phyloP scores from a whole-genome alignment of 2,113 vertebrate species.

The Calidris pugnax region DNA sequence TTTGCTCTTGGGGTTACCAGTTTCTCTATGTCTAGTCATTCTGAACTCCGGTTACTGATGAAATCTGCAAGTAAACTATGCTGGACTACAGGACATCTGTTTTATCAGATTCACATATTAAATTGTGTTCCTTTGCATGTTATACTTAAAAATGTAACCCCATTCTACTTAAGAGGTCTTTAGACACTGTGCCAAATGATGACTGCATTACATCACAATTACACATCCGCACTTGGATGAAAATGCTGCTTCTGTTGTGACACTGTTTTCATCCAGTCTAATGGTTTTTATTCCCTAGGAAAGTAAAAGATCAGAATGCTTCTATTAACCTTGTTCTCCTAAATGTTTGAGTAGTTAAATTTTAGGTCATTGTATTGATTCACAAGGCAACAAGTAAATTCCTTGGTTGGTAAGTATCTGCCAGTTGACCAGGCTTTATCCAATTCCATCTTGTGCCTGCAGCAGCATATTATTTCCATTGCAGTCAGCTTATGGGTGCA shows the following conservation, averaged over 20 bases:
- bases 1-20: not conserved
- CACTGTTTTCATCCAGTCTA: conserved; percentile 10
- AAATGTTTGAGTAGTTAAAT: conserved; percentile 49
- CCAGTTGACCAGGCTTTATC: conserved; percentile 46
- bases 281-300: conserved; percentile 36
- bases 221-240: not conserved
- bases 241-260: conserved; percentile 8
- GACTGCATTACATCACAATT: not conserved
- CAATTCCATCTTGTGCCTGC: conserved; percentile 13
- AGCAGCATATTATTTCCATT: conserved; percentile 55
- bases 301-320: conserved; percentile 44
- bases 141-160: not conserved
- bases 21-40: not conserved
- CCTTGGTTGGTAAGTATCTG: conserved; percentile 27
- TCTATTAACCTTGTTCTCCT: conserved; percentile 51
- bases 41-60: not conserved
- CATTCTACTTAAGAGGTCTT: not conserved
- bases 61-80: not conserved
- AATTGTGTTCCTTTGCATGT: not conserved
- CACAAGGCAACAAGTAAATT: conserved; percentile 39
- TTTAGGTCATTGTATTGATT: conserved; percentile 53
- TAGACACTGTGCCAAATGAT: conserved; percentile 10
- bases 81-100: not conserved
- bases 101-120: not conserved
- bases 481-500: conserved; percentile 53